Conservation (phyloP, 2,113 vertebrate species). For the Charadrius vociferus region DNA sequence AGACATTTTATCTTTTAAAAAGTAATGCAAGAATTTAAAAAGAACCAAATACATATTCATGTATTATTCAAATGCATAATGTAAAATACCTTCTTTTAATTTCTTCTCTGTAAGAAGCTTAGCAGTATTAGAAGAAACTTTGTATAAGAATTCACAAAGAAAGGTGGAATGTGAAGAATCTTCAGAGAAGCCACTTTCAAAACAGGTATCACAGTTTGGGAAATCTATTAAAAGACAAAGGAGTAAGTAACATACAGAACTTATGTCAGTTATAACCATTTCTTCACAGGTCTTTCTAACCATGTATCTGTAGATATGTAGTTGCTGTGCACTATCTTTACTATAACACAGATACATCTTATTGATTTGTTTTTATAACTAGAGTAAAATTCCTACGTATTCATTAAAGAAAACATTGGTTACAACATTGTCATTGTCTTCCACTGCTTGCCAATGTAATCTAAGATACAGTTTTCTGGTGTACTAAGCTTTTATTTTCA, state of each 20-base stretch:
- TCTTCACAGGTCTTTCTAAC: not conserved
- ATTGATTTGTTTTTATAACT: not conserved
- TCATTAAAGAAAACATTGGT: not conserved
- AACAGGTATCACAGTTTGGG: conserved; percentile 79
- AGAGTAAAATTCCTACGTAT: not conserved
- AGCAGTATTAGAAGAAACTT: conserved; percentile 73
- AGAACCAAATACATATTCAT: not conserved
- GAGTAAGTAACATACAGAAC: not conserved
- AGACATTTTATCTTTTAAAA: not conserved
- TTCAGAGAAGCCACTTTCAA: conserved; percentile 72
- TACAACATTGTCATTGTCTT: not conserved
- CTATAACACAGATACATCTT: not conserved
- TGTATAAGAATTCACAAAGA: conserved; percentile 92
- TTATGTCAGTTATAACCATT: not conserved
- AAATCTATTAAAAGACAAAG: conserved; percentile 81
- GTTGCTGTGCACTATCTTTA: not conserved
- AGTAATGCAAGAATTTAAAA: not conserved
- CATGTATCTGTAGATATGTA: accelerated
- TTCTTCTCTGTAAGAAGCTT: conserved; percentile 84
- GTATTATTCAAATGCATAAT: not conserved
- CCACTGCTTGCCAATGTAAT: not conserved
- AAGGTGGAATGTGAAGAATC: conserved; percentile 78
- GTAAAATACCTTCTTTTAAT: conserved; percentile 84
- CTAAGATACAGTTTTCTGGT: not conserved
- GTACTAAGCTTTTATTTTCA: not conserved